Evolutionary conservation across 2,888 invertebrate species (phyloP), one percentile per base, ranked within the genome.

Genomic region (Drosophila gaucha): DNA sequence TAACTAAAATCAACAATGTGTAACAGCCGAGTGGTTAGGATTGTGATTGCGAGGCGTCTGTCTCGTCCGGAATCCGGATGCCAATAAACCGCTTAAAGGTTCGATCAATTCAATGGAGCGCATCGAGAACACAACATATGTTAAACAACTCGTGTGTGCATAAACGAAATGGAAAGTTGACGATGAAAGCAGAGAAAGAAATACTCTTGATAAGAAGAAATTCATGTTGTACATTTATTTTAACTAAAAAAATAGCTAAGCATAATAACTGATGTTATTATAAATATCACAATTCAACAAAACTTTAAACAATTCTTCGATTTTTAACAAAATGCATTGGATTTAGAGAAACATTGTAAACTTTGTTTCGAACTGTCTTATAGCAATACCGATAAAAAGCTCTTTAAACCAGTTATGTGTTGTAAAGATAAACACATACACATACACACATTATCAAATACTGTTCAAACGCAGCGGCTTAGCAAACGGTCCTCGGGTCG

Each of bases 71-170:
- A 12, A 22, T 39, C 28, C 31, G 62, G 26, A 41, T 62, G 67
- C 59, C 76, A 67, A 68, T 79, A 74, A 74, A 65, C 36, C 41
- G 52, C 49, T 69, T 62, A 74, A 65, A 65, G 62, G 62, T 73
- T 63, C 63, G 52, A 59, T 59, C 59, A 59, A 65, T 38, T 49
- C 73, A 80, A 49, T 76, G 64, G 33, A 68, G 65, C 79, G 55
- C 58, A 75, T 39, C 57, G 38, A 38, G 20, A 47, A 51, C 18
- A 59, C 28, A 60, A 69, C 79, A 80, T 82, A 70, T 79, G 82
- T 70, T 71, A 49, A 63, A 30, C 83, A 68, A 69, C 64, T 79
- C 83, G 77, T 76, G 80, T 80, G 83, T 79, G 64, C 58, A 74
- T 24, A 68, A 70, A 63, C 73, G 22, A n/a, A 12, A 36, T 30